These are phyloP conservation scores for Pomacea canaliculata DNA, from an alignment of 2,888 invertebrate genomes.

Conservation along the genomic window DNA sequence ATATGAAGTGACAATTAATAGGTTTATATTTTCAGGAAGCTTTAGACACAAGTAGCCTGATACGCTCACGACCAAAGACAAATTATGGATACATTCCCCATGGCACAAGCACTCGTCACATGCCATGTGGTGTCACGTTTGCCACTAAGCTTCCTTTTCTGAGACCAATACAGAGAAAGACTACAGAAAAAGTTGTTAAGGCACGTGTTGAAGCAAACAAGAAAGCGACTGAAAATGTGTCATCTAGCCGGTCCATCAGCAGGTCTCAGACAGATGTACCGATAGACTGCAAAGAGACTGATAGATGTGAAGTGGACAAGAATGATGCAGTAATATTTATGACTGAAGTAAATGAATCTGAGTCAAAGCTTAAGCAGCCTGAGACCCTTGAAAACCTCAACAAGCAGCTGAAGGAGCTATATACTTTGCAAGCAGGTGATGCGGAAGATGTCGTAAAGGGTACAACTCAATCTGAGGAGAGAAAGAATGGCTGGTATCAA, in stretches of 20 bases:
- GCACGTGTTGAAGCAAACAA: conserved; percentile 35
- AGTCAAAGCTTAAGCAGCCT: conserved; percentile 9
- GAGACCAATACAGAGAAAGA: conserved; percentile 55
- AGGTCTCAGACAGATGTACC: neutral
- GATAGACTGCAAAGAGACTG: neutral
- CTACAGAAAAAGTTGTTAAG: conserved; percentile 55
- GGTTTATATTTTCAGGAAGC: conserved; percentile 9
- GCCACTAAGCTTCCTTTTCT: conserved; percentile 38
- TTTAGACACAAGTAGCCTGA: conserved; percentile 40
- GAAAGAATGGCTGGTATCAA: conserved; percentile 64
- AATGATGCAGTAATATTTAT: conserved; percentile 38
- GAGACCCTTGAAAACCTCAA: conserved; percentile 19
- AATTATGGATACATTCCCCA: conserved; percentile 52
- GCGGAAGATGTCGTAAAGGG: conserved; percentile 3
- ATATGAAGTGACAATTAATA: too few relatives aligned
- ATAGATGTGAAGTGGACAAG: neutral
- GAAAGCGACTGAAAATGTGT: conserved; percentile 3
- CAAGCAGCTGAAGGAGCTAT: conserved; percentile 20
- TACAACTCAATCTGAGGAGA: conserved; percentile 1
- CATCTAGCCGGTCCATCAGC: neutral
- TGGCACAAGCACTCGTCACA: conserved; percentile 53
- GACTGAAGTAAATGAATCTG: conserved; percentile 40
- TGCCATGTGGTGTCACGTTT: conserved; percentile 52
- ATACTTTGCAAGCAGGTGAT: neutral
- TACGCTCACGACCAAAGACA: conserved; percentile 41